phyloP scores from a whole-genome alignment of 2,797 vertebrate genomes.

The Mareca penelope region DNA sequence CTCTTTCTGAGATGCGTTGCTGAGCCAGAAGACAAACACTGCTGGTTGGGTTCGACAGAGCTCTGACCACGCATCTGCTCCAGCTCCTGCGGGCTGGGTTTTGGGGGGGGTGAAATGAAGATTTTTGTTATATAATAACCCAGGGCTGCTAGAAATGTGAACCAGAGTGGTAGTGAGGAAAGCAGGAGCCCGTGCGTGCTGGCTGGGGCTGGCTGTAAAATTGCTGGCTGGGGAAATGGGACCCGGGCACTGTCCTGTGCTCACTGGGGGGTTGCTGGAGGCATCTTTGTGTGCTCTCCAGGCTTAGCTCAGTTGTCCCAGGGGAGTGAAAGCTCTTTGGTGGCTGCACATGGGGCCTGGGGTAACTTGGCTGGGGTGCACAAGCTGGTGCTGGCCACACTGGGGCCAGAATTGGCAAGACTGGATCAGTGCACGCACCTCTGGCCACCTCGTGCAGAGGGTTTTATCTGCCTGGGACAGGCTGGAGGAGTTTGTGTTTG shows the following conservation, averaged over 20 bases:
- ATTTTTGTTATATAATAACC: background rate
- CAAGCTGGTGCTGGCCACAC: background rate
- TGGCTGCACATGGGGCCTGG: background rate
- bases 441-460: background rate
- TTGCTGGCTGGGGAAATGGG: background rate
- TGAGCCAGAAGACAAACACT: slow-evolving; percentile 42
- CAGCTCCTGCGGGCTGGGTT: background rate
- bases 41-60: background rate
- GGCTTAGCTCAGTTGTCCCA: background rate
- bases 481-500: background rate
- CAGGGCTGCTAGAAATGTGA: background rate
- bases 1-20: slow-evolving; percentile 46
- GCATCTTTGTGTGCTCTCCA: rapidly evolving
- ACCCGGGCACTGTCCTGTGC: background rate
- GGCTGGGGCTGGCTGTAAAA: background rate
- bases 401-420: background rate
- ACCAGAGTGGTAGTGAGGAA: background rate
- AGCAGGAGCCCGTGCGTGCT: background rate
- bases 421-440: too few species aligned
- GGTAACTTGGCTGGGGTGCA: background rate
- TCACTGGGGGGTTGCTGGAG: background rate
- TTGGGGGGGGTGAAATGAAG: background rate
- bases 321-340: background rate
- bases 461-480: background rate
- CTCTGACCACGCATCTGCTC: background rate